phyloP scores from a whole-genome alignment of 2,113 vertebrate species.

The Gopherus flavomarginatus region DNA sequence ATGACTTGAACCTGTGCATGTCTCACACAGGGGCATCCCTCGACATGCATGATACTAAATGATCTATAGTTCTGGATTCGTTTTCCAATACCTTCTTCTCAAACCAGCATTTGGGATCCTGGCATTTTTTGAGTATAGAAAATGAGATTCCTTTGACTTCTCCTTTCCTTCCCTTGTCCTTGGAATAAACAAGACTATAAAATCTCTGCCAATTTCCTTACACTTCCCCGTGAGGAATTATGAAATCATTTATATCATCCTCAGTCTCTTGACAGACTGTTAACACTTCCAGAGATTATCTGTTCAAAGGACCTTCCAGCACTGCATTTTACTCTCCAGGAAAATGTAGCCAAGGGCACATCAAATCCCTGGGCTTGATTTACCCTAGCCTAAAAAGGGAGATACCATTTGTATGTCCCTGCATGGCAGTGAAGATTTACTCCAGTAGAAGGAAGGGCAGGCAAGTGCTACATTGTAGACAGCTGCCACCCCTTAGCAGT shows the following conservation, averaged over 20 bases:
- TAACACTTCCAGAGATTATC: slow-evolving; percentile 34
- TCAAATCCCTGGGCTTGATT: background rate
- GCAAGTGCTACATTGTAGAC: background rate
- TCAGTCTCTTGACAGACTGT: slow-evolving; percentile 27
- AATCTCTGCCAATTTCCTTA: background rate
- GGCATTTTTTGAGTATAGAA: background rate
- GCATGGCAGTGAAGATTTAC: background rate
- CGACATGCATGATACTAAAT: background rate
- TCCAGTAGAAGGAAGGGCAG: slow-evolving; percentile 2
- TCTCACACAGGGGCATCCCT: background rate
- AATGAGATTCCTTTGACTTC: background rate
- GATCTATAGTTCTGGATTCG: background rate
- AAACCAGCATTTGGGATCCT: background rate
- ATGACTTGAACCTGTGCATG: background rate
- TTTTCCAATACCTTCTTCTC: background rate
- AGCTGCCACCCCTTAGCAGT: background rate
- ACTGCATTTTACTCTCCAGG: slow-evolving; percentile 1
- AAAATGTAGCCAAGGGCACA: background rate
- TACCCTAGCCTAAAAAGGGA: slow-evolving; percentile 7
- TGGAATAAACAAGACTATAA: background rate
- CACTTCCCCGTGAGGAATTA: background rate
- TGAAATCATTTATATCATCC: slow-evolving; percentile 27
- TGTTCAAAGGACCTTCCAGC: slow-evolving; percentile 26
- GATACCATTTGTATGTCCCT: background rate
- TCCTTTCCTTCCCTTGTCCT: background rate